Base-by-base conservation (phyloP, 2,113 vertebrate genomes). In the Sigmodon hispidus region DNA sequence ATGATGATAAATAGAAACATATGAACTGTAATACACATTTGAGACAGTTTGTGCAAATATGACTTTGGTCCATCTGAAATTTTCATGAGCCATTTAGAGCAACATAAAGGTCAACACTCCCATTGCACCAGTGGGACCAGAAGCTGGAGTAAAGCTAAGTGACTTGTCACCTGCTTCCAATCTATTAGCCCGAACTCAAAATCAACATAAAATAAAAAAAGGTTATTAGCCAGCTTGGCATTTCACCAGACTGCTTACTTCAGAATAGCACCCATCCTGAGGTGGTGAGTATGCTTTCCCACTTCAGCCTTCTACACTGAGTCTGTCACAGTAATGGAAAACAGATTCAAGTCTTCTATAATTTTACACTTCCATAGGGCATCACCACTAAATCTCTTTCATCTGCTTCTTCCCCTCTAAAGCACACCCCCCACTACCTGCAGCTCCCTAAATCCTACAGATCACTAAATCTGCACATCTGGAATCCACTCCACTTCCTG, bases 31-130 rank as follows among this genome's bases (percentile, higher is more conserved):
- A 29, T 34, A 76, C 17, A 57, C 4, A 77, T 10, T 34, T 7
- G 73, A 67, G 12, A 52, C 34, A 55, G 13, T 7, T 59, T 17
- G 29, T 55, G 0, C 55, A 86, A 90, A 81, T 43, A 79, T 43
- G 21, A 70, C 55, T 94, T 79, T 17, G 61, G 61, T 76, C 81
- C 83, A 73, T 21, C n/a, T 92, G 79, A 90, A 87, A 93, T 69
- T 93, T 83, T 87, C 90, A 90, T 52, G 76, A 83, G 48, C 80
- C 36, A 73, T 87, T 90, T 76, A 86, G 10, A 88, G n/a, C n/a
- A 22, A 61, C 48, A 97, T 70, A 17, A 86, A 90, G 34, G 59
- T 85, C 90, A 92, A 52, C 7, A 61, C 17, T 43, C 76, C 75
- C 67, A 40, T 55, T 79, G 70, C 5, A 16, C 24, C 67, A 76